Conservation (phyloP, 2,888 invertebrate species). For the Mayetiola destructor region DNA sequence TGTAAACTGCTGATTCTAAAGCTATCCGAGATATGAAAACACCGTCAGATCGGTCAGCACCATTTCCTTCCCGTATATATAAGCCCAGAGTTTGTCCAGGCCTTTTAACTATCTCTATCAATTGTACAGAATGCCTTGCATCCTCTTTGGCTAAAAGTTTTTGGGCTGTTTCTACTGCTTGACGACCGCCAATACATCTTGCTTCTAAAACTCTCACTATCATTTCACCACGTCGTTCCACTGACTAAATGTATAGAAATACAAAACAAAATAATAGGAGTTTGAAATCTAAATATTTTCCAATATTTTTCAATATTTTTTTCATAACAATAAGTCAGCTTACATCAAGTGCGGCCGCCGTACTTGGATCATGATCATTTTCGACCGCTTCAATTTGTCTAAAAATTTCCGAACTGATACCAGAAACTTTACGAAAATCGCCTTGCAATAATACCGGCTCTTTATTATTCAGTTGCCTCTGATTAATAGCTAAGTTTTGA, state of each 20-base stretch:
- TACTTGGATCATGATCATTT: constrained; percentile 87
- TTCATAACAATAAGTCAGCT: constrained; percentile 21
- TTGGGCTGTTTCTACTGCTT: constrained; percentile 75
- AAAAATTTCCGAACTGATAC: constrained; percentile 92
- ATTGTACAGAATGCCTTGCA: constrained; percentile 57
- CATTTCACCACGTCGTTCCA: constrained; percentile 89
- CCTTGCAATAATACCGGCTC: constrained; percentile 76
- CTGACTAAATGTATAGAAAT: constrained; percentile 40
- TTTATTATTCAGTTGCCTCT: constrained; percentile 38
- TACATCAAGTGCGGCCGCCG: constrained; percentile 79
- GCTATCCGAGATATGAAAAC: constrained; percentile 95
- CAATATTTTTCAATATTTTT: neutral
- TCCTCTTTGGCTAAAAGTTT: constrained; percentile 50
- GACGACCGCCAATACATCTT: constrained; percentile 74
- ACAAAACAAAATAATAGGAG: neutral
- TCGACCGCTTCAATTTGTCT: constrained; percentile 93
- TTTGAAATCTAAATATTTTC: too few species aligned
- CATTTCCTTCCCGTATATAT: constrained; percentile 98
- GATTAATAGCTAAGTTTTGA: constrained; percentile 37
- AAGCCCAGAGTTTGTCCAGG: constrained; percentile 96
- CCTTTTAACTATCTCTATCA: constrained; percentile 96
- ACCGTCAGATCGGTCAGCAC: constrained; percentile 85
- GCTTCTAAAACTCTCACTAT: constrained; percentile 82
- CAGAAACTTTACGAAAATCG: constrained; percentile 91
- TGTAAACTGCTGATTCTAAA: constrained; percentile 89